Conservation (phyloP, 1,140 invertebrate genomes). For the Apis mellifera region Amel_HAv3.1 CM009941.2:12762001-12762500, state of each 20-base stretch:
- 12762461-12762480: no score
- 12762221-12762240: slow-evolving; percentile 15
- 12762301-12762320: background rate
- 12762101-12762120: slow-evolving; percentile 68
- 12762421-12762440: no score
- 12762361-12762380: no score
- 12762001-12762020: background rate
- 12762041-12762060: slow-evolving; percentile 47
- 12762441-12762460: no score
- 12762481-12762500: no score
- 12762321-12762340: no score
- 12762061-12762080: slow-evolving; percentile 55
- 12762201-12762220: background rate
- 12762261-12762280: slow-evolving; percentile 19
- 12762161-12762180: slow-evolving; percentile 4
- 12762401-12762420: no score
- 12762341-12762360: no score
- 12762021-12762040: slow-evolving; percentile 41
- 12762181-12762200: slow-evolving; percentile 6
- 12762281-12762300: slow-evolving; percentile 27
- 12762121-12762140: slow-evolving; percentile 78
- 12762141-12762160: slow-evolving; percentile 53
- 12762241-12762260: slow-evolving; percentile 40
- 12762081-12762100: slow-evolving; percentile 50
- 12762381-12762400: background rate